These are phyloP conservation scores for Rhabdomys pumilio DNA, from an alignment of 2,797 vertebrate species.

Conservation along the genomic window DNA sequence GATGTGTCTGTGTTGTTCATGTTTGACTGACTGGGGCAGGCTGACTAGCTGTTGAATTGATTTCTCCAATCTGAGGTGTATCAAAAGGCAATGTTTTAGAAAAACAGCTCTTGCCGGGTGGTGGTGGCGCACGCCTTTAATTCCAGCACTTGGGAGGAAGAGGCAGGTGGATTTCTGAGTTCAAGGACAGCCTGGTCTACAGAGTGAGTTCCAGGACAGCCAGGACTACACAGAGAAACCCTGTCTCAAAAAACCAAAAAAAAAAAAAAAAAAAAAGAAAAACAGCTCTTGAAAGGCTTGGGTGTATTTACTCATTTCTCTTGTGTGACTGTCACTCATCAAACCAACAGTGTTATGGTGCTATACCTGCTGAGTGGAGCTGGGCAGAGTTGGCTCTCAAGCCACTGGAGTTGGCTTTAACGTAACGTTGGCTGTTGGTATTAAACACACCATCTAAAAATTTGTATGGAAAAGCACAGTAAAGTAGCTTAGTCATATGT, in stretches of 20 bases:
- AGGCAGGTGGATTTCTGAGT: too few species aligned
- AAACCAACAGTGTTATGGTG: background rate
- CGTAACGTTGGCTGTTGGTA: background rate
- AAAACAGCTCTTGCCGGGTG: background rate
- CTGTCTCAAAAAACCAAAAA: too few species aligned
- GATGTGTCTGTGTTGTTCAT: background rate
- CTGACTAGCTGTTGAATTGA: background rate
- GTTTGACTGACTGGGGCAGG: background rate
- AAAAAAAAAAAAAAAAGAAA: too few species aligned
- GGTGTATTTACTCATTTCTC: slow-evolving; percentile 7
- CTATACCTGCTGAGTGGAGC: background rate
- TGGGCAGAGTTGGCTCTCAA: background rate
- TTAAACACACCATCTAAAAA: background rate
- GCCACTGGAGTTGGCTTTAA: background rate
- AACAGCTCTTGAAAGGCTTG: background rate
- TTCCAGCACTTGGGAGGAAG: too few species aligned
- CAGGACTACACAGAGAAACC: too few species aligned
- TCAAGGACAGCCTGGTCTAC: too few species aligned
- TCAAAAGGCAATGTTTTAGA: background rate
- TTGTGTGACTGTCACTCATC: background rate
- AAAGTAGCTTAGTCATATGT: slow-evolving; percentile 44
- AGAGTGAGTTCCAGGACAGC: too few species aligned
- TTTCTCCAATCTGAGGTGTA: background rate
- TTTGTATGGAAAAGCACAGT: background rate
- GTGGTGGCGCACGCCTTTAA: too few species aligned